Conservation (phyloP, 2,888 invertebrate species). For the Pharmacophagus antenor region DNA sequence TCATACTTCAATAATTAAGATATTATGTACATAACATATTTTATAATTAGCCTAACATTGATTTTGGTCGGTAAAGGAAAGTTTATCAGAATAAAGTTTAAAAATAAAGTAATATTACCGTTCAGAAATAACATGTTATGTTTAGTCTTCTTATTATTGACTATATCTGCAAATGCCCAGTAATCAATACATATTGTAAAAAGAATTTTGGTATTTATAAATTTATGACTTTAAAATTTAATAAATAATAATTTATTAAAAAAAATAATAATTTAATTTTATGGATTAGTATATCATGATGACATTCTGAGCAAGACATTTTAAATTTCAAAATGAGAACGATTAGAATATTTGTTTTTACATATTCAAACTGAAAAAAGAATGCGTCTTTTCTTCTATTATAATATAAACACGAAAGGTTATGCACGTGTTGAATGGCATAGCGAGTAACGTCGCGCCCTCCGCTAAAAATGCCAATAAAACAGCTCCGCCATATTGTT, state of each 20-base stretch:
- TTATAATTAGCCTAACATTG: slow-evolving; percentile 13
- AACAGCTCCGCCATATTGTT: slow-evolving; percentile 39
- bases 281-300: too few species aligned
- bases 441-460: slow-evolving; percentile 16
- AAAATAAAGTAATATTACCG: slow-evolving; percentile 3
- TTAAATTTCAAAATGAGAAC: too few species aligned
- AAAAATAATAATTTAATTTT: too few species aligned
- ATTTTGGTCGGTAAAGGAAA: slow-evolving; percentile 30
- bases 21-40: slow-evolving; percentile 23
- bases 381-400: slow-evolving; percentile 3
- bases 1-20: slow-evolving; percentile 9
- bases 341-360: too few species aligned
- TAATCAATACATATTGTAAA: background rate
- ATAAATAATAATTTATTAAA: too few species aligned
- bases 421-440: slow-evolving; percentile 21
- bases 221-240: too few species aligned
- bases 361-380: background rate
- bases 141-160: background rate
- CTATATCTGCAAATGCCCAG: background rate
- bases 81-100: slow-evolving; percentile 1
- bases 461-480: slow-evolving; percentile 27
- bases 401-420: slow-evolving; percentile 2
- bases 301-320: too few species aligned
- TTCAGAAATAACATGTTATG: slow-evolving; percentile 1
- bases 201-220: too few species aligned